Conservation (phyloP, 2,797 vertebrate species). For the Okamejei kenojei region DNA sequence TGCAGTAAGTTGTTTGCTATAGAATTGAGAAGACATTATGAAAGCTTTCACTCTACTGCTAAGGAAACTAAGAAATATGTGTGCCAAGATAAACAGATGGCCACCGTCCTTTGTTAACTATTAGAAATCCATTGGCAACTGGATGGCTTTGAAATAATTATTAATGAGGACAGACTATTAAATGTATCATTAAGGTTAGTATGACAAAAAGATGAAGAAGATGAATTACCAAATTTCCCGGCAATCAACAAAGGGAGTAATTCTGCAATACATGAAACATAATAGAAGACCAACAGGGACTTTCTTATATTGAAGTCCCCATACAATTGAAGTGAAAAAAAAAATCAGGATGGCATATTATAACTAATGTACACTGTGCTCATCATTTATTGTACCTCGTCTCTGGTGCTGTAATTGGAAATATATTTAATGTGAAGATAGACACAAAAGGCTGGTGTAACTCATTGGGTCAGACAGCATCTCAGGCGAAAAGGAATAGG, state of each 20-base stretch:
- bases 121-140: constrained; percentile 65
- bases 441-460: too few species aligned
- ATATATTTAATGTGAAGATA: neutral
- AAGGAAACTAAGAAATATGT: constrained; percentile 68
- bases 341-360: neutral
- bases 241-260: constrained; percentile 5
- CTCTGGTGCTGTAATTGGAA: neutral
- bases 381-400: neutral
- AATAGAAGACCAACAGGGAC: neutral
- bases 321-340: neutral
- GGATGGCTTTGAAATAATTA: constrained; percentile 63
- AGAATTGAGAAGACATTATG: constrained; percentile 61
- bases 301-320: neutral
- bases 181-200: constrained; percentile 65
- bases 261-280: neutral
- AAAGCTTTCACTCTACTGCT: constrained; percentile 80
- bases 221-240: constrained; percentile 47
- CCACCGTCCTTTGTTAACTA: constrained; percentile 61
- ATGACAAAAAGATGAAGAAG: constrained; percentile 49
- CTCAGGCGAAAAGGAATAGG: too few species aligned
- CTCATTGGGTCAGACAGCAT: too few species aligned
- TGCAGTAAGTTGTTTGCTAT: constrained; percentile 50
- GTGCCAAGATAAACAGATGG: constrained; percentile 52
- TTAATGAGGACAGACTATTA: constrained; percentile 73
- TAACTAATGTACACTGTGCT: neutral